phyloP scores from a whole-genome alignment of 1,140 invertebrate genomes.

The Drosophila suzukii region DNA sequence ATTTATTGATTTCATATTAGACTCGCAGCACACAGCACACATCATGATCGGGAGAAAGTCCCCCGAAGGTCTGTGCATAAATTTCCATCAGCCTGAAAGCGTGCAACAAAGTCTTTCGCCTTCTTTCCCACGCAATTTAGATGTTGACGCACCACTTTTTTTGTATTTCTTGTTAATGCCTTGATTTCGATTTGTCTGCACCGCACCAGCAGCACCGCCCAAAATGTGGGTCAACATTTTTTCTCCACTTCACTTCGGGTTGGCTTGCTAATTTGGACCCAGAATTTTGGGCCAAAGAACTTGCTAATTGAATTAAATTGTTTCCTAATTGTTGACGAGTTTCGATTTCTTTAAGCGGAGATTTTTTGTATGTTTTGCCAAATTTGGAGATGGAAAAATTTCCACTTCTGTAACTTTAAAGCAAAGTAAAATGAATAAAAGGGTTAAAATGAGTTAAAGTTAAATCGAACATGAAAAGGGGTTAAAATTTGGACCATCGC shows the following conservation, averaged over 20 bases:
- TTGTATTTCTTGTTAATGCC: constrained; percentile 55
- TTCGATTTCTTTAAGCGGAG: constrained; percentile 55
- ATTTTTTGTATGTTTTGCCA: constrained; percentile 1
- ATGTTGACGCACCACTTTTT: constrained; percentile 24
- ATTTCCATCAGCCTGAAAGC: constrained; percentile 64
- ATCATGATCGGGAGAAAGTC: constrained; percentile 29
- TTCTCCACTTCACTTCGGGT: constrained; percentile 1
- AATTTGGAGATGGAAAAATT: constrained; percentile 11
- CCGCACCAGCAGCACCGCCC: constrained; percentile 7
- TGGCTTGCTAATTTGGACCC: constrained; percentile 43
- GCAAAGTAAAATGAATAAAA: no score
- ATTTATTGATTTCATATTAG: constrained; percentile 81
- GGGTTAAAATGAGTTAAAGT: no score
- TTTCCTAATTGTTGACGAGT: constrained; percentile 53
- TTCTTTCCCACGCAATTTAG: constrained; percentile 27
- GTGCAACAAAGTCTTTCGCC: constrained; percentile 56
- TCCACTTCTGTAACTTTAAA: constrained; percentile 6
- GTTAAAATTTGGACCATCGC: no score
- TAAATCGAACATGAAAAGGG: no score
- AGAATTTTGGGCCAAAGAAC: constrained; percentile 39
- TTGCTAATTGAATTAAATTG: constrained; percentile 68
- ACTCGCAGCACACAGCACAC: constrained; percentile 25
- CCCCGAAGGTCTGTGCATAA: constrained; percentile 54
- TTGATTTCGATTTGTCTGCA: constrained; percentile 69
- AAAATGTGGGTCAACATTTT: constrained; percentile 47